These are phyloP conservation scores for Hylomyscus alleni DNA, from an alignment of 2,797 vertebrate genomes.

Conservation along the genomic window DNA sequence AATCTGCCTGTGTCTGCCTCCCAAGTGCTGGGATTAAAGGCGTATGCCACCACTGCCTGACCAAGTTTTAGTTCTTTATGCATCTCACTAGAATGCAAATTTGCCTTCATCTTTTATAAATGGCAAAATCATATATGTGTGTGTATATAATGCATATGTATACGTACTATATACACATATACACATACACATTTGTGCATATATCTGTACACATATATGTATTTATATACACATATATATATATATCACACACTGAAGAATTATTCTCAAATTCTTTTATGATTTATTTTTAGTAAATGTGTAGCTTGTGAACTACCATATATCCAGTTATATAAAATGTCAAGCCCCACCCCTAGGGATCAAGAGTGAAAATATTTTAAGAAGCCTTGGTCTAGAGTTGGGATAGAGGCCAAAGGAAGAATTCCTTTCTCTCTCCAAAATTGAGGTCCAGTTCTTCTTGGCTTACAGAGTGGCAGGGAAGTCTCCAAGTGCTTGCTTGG, in stretches of 20 bases:
- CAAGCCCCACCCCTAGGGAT: neutral
- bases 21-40: too few relatives aligned
- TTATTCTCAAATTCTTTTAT: neutral
- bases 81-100: neutral
- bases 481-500: neutral
- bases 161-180: neutral
- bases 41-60: too few relatives aligned
- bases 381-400: neutral
- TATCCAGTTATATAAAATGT: neutral
- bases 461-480: neutral
- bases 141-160: neutral
- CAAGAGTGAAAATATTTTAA: neutral
- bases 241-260: neutral
- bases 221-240: neutral
- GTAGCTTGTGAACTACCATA: neutral
- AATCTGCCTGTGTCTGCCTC: too few relatives aligned
- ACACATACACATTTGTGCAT: neutral
- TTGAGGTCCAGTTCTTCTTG: neutral
- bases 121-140: neutral
- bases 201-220: neutral
- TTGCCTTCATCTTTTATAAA: neutral
- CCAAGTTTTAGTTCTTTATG: neutral
- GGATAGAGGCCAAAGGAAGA: neutral
- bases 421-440: neutral
- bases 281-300: neutral